Base-by-base conservation (phyloP, 2,888 invertebrate species). In the Platycheirus rosarum region DNA sequence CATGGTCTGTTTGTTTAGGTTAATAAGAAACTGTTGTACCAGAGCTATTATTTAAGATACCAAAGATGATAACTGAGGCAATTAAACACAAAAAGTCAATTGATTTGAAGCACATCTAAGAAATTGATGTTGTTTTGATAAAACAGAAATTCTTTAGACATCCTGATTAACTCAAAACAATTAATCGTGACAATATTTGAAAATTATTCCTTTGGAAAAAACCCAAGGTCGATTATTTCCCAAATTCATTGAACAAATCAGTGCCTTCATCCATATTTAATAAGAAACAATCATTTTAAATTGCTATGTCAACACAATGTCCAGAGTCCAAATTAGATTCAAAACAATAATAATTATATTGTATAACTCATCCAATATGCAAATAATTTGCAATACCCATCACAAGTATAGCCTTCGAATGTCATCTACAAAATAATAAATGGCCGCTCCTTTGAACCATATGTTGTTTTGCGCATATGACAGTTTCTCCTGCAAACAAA, bases 391-490 rank as follows among this genome's bases (percentile, higher is more conserved):
- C 42, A 44, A 60, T 44, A 60, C 18, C 29, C 42, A 44, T 60
- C 60, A n/a, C n/a, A 60, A 60, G 44, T 40, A 57, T 23, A 60
- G 60, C 44, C 60, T 29, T 26, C n/a, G 60, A 60, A 29, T 60
- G 60, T 44, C 60, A 60, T 44, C 60, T 14, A 60, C 44, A 60
- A 60, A 60, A 60, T 60, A 60, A 60, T 60, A 60, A 60, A 60
- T 60, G 16, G 29, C 60, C 60, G 29, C 60, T 60, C 60, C 60
- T 60, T 60, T 29, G 11, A 18, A 13, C 29, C 29, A 29, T 42
- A 49, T 29, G 13, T 29, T 57, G 23, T 29, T n/a, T 60, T 42
- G 53, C 66, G 40, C 57, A 57, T 42, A 42, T 42, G 7, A 29
- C 8, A 11, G 16, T 20, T 7, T 29, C 40, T 53, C 40, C 55